Conservation (phyloP, 2,888 invertebrate species). For the Agrilus mali region DNA sequence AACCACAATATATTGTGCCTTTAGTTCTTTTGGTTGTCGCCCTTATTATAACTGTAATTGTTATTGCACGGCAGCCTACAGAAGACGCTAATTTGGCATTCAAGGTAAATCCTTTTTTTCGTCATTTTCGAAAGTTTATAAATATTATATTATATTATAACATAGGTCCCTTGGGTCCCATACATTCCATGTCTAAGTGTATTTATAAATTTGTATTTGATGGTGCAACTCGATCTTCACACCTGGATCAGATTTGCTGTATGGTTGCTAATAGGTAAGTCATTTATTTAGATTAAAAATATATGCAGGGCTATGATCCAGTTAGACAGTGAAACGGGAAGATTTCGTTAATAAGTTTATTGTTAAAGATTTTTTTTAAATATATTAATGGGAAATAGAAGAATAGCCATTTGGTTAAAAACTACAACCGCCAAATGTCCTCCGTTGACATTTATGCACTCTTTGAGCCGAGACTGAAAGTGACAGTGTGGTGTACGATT, state of each 20-base stretch:
- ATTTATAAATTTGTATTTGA: slow-evolving; percentile 78
- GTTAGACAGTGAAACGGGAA: too few species aligned
- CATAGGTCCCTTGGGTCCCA: slow-evolving; percentile 80
- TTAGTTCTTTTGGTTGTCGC: slow-evolving; percentile 28
- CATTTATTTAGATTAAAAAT: slow-evolving; percentile 1
- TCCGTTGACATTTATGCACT: too few species aligned
- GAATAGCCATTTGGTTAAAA: too few species aligned
- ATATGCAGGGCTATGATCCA: too few species aligned
- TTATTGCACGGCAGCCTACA: slow-evolving; percentile 59
- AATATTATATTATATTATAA: slow-evolving; percentile 10
- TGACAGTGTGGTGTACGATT: too few species aligned
- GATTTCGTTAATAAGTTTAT: too few species aligned
- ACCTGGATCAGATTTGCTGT: slow-evolving; percentile 83
- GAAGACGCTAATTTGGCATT: slow-evolving; percentile 51
- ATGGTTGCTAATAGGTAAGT: slow-evolving; percentile 70
- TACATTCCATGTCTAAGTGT: slow-evolving; percentile 73
- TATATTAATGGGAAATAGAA: too few species aligned
- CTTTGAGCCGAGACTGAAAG: too few species aligned
- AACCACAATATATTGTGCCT: too few species aligned
- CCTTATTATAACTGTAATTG: slow-evolving; percentile 39
- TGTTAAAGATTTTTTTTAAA: too few species aligned
- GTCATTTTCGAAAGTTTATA: too few species aligned
- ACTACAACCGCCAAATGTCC: too few species aligned
- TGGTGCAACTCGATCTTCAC: slow-evolving; percentile 72
- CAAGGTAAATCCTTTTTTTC: slow-evolving; percentile 38